phyloP scores from a whole-genome alignment of 1,140 invertebrate genomes.

The Philaenus spumarius region DNA sequence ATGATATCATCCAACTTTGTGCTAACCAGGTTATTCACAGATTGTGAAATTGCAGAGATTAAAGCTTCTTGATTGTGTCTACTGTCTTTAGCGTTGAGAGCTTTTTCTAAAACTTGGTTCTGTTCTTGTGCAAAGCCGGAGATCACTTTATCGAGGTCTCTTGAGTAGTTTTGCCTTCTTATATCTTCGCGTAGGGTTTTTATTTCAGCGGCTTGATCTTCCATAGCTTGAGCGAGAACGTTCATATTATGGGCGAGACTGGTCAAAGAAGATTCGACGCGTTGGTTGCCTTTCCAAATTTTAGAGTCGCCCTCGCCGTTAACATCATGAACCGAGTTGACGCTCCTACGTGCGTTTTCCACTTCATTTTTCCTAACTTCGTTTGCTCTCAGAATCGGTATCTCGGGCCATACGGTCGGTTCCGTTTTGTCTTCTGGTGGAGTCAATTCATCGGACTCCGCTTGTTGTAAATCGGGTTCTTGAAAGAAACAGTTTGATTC shows the following conservation, averaged over 20 bases:
- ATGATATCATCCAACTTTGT: slow-evolving; percentile 34
- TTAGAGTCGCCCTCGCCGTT: neutral
- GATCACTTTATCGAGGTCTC: slow-evolving; percentile 15
- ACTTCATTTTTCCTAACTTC: slow-evolving; percentile 36
- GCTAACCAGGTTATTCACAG: slow-evolving; percentile 32
- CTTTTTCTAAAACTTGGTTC: slow-evolving; percentile 1
- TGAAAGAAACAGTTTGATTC: slow-evolving; percentile 7
- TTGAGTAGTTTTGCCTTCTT: neutral
- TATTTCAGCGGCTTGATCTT: slow-evolving; percentile 17
- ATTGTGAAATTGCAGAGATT: slow-evolving; percentile 32
- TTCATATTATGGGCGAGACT: neutral
- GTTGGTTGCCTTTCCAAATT: slow-evolving; percentile 13
- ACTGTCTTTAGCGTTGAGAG: slow-evolving; percentile 10
- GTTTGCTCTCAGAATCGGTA: slow-evolving; percentile 41
- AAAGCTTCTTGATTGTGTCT: slow-evolving; percentile 26
- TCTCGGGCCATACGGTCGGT: slow-evolving; percentile 38
- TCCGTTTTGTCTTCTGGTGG: slow-evolving; percentile 28
- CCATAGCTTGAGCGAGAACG: neutral
- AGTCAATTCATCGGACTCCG: slow-evolving; percentile 13
- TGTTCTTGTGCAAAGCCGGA: slow-evolving; percentile 9
- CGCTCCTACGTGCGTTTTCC: slow-evolving; percentile 4
- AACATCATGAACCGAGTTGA: neutral
- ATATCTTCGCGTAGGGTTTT: slow-evolving; percentile 13
- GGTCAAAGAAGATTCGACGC: slow-evolving; percentile 7
- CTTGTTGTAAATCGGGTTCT: slow-evolving; percentile 6